These are phyloP conservation scores for Xestia sexstrigata DNA, from an alignment of 2,888 invertebrate genomes.

Conservation along the genomic window DNA sequence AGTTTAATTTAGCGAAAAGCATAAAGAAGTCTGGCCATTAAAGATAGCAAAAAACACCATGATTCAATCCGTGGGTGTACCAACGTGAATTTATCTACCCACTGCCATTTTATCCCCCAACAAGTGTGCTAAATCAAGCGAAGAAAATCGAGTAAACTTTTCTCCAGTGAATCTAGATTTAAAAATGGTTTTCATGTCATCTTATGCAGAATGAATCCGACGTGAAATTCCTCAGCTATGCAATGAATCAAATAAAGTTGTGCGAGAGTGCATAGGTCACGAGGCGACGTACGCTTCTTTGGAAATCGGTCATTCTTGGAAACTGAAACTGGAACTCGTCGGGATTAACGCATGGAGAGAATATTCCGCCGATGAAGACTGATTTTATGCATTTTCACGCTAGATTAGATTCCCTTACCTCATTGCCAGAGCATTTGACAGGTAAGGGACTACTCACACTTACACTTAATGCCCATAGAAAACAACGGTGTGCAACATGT, in stretches of 20 bases:
- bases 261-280: slow-evolving; percentile 10
- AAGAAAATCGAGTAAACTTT: slow-evolving; percentile 20
- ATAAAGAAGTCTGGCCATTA: too few relatives aligned
- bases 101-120: slow-evolving; percentile 20
- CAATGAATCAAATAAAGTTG: slow-evolving; percentile 22
- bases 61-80: background rate
- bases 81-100: background rate
- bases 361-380: background rate
- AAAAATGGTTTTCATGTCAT: slow-evolving; percentile 17
- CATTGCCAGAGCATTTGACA: background rate
- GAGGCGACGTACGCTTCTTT: background rate
- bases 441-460: too few relatives aligned
- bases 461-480: too few relatives aligned
- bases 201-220: slow-evolving; percentile 27
- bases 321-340: background rate
- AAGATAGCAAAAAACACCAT: background rate
- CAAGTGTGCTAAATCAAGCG: slow-evolving; percentile 12
- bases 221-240: slow-evolving; percentile 1
- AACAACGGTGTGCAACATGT: too few relatives aligned
- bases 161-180: slow-evolving; percentile 13
- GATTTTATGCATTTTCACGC: background rate
- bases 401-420: too few relatives aligned
- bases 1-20: background rate
- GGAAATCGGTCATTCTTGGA: background rate
- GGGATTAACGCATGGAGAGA: background rate